Evolutionary conservation across 2,888 invertebrate species (phyloP).

Genomic region (Oscheius sp.): DNA sequence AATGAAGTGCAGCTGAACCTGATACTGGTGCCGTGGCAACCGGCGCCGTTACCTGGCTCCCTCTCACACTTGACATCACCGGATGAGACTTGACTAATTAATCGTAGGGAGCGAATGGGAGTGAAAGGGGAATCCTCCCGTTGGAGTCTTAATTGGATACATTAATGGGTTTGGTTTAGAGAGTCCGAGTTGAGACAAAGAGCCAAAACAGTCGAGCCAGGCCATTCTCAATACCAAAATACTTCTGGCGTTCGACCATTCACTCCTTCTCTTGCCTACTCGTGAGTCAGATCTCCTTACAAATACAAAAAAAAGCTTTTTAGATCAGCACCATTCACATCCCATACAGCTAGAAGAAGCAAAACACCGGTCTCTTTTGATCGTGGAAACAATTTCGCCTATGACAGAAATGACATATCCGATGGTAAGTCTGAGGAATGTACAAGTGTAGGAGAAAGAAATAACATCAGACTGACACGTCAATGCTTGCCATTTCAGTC

Average conservation of each 20-base stretch:
- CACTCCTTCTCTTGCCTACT: constrained; percentile 20
- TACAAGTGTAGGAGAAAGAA: too few species aligned
- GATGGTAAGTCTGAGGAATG: constrained; percentile 12
- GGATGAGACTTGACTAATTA: constrained; percentile 16
- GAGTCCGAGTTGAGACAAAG: constrained; percentile 16
- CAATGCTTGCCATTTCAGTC: too few species aligned
- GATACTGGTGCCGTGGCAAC: constrained; percentile 22
- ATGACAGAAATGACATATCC: constrained; percentile 28
- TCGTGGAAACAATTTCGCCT: constrained; percentile 29
- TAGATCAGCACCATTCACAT: constrained; percentile 47
- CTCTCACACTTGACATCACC: too few species aligned
- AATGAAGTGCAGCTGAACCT: too few species aligned
- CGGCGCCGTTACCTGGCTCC: constrained; percentile 18
- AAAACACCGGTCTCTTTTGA: constrained; percentile 42
- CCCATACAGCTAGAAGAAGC: constrained; percentile 48
- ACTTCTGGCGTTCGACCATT: not conserved
- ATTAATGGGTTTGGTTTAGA: constrained; percentile 10
- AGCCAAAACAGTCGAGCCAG: constrained; percentile 23
- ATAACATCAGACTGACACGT: too few species aligned
- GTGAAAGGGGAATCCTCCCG: constrained; percentile 4
- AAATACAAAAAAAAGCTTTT: not conserved
- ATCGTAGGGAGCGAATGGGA: not conserved
- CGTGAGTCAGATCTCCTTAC: constrained; percentile 2
- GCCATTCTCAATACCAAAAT: too few species aligned
- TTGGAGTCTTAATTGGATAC: constrained; percentile 1